phyloP scores from a whole-genome alignment of 37 sponge, comb jelly and placozoan genomes.

The Chondrosia reniformis region DNA sequence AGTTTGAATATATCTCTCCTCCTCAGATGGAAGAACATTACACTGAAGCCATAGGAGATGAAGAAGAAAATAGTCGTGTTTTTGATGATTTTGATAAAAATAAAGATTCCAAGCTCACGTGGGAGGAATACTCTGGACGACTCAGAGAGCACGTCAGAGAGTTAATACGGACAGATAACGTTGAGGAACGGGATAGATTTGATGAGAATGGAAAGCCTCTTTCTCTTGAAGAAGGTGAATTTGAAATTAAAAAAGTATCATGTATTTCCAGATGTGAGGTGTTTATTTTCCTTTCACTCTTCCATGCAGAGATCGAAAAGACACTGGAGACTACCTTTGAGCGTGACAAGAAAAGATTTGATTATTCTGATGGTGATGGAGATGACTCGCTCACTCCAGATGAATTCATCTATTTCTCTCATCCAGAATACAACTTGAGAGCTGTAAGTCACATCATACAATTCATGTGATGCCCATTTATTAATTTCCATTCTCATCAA shows the following conservation, averaged over 20 bases:
- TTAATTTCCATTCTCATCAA: not conserved
- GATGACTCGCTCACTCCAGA: not conserved
- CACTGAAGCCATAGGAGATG: not conserved
- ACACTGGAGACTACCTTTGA: not conserved
- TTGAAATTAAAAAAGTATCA: not conserved
- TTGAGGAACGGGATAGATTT: not conserved
- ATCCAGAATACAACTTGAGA: conserved; percentile 16
- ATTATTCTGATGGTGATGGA: not conserved
- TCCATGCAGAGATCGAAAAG: conserved; percentile 12
- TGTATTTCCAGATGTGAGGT: not conserved
- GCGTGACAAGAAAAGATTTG: not conserved
- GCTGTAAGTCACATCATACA: conserved; percentile 7
- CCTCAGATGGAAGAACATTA: conserved; percentile 10
- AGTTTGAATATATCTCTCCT: not conserved
- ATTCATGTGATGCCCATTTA: not conserved
- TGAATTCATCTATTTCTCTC: conserved; percentile 5
- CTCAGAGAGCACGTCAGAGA: conserved; percentile 4
- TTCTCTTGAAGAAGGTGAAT: conserved; percentile 3
- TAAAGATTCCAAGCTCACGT: conserved; percentile 14
- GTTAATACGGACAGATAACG: not conserved
- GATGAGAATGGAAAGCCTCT: not conserved
- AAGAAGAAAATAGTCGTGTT: not conserved
- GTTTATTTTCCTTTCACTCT: not conserved
- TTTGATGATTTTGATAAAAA: conserved; percentile 19
- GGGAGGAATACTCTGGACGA: conserved; percentile 33